Evolutionary conservation across 2,888 invertebrate genomes (phyloP).

Genomic region (Aelia acuminata): DNA sequence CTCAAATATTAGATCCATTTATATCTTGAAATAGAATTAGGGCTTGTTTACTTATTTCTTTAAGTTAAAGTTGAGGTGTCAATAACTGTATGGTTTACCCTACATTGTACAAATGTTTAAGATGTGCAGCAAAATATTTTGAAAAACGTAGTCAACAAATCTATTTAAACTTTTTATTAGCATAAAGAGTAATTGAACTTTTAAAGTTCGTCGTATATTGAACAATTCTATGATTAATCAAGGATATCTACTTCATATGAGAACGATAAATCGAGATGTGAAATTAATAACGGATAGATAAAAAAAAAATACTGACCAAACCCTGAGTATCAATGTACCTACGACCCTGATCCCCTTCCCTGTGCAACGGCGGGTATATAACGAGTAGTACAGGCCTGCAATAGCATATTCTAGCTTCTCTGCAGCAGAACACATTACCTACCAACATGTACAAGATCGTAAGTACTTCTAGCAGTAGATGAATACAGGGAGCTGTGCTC

Average conservation of each 20-base stretch:
- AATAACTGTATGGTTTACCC: too few species aligned
- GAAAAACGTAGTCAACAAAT: too few species aligned
- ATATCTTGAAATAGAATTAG: too few species aligned
- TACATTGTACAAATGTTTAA: too few species aligned
- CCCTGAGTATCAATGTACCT: not conserved
- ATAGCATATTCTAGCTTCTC: slow-evolving; percentile 26
- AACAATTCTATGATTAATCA: not conserved
- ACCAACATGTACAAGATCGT: slow-evolving; percentile 46
- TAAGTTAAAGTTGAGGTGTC: too few species aligned
- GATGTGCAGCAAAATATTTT: too few species aligned
- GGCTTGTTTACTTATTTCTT: too few species aligned
- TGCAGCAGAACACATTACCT: not conserved
- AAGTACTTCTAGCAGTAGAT: not conserved
- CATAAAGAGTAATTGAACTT: too few species aligned
- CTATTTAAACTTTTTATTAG: too few species aligned
- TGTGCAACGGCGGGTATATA: not conserved
- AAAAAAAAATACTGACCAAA: not conserved
- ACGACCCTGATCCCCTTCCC: slow-evolving; percentile 46
- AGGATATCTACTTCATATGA: not conserved
- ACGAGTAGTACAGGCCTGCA: not conserved
- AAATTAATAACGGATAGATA: not conserved
- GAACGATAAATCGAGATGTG: not conserved
- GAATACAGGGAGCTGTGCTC: not conserved
- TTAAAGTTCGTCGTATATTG: too few species aligned
- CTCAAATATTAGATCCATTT: too few species aligned